Percentiles rank a stretch among this genome's conserved stretches.
Evolutionary conservation across 2,113 vertebrate genomes (phyloP).

Genomic region (Nothoprocta pentlandii): DNA sequence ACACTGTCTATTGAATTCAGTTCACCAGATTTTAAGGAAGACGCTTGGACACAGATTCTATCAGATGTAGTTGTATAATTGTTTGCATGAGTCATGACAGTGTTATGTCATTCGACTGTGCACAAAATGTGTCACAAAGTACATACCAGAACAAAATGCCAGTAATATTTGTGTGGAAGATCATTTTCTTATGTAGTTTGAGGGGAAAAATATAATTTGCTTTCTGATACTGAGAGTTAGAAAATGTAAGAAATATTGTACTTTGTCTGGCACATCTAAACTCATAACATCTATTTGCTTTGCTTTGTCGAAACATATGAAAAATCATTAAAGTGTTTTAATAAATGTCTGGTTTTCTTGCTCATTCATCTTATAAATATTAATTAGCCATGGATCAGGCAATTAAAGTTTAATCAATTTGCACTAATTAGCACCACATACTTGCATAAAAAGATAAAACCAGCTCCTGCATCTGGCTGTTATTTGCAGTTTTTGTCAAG

Average conservation of each 20-base stretch:
- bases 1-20: not conserved
- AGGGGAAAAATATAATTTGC: constrained; percentile 36
- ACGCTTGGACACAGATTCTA: not conserved
- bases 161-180: not conserved
- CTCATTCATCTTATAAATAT: constrained; percentile 90
- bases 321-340: constrained; percentile 90
- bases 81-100: not conserved
- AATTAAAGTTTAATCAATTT: constrained; percentile 91
- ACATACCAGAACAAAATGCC: not conserved
- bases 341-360: constrained; percentile 87
- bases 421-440: constrained; percentile 89
- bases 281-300: constrained; percentile 84
- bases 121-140: not conserved
- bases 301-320: constrained; percentile 88
- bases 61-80: not conserved
- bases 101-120: not conserved
- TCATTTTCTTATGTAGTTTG: constrained; percentile 17
- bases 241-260: constrained; percentile 70
- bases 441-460: constrained; percentile 89
- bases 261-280: constrained; percentile 79
- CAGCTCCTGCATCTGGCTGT: constrained; percentile 85
- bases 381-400: constrained; percentile 89
- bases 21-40: not conserved
- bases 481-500: constrained; percentile 90
- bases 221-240: constrained; percentile 61